A percentile compares a stretch with the other conserved stretches of the same genome.
phyloP scores from a whole-genome alignment of 2,113 vertebrate species.

The Cranoglanis bouderius region DNA sequence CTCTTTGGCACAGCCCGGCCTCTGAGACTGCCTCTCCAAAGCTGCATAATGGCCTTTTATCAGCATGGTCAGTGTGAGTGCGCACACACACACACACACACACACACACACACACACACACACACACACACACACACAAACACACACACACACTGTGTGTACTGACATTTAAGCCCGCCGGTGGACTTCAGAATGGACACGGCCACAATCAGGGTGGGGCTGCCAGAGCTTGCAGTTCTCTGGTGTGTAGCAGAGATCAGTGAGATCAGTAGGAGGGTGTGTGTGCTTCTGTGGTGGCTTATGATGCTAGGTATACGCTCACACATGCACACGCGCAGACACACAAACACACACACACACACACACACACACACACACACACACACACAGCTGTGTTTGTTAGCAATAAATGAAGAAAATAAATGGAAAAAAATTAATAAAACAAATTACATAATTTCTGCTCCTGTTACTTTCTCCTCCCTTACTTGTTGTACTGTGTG shows the following conservation, averaged over 20 bases:
- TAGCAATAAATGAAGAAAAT: constrained; percentile 16
- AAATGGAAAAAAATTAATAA: constrained; percentile 1
- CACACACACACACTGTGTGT: constrained; percentile 22
- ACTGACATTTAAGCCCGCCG: constrained; percentile 38
- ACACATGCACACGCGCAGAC: background rate
- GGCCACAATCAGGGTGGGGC: constrained; percentile 36
- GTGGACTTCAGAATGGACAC: constrained; percentile 43
- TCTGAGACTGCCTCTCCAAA: constrained; percentile 58
- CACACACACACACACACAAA: constrained; percentile 43
- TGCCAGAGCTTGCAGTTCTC: constrained; percentile 18
- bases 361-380: background rate
- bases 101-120: constrained; percentile 47
- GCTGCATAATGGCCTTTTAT: constrained; percentile 58
- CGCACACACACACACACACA: constrained; percentile 45
- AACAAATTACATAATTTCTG: background rate
- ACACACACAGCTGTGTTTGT: background rate
- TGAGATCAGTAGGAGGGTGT: constrained; percentile 21
- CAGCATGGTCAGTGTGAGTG: constrained; percentile 43
- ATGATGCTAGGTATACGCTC: background rate
- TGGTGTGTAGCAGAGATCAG: constrained; percentile 19
- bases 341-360: background rate
- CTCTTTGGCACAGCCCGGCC: constrained; percentile 45
- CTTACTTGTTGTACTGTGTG: constrained; percentile 9
- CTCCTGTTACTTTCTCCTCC: constrained; percentile 14
- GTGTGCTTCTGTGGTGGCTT: background rate